These are phyloP conservation scores for Lacerta agilis DNA, from an alignment of 2,797 vertebrate species.

Conservation along the genomic window DNA sequence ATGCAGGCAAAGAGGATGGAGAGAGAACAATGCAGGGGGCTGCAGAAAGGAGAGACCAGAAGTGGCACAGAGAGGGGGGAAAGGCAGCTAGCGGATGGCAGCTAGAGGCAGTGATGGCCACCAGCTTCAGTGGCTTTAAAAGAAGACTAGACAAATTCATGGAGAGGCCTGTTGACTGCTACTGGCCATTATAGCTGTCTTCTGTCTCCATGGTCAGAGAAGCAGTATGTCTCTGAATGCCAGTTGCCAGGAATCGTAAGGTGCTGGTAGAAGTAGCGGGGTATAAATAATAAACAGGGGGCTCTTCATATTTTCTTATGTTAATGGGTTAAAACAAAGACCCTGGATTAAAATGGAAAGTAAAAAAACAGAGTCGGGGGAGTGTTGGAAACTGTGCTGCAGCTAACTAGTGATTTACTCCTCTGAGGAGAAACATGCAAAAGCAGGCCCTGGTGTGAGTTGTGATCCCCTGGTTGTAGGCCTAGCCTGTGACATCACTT, in stretches of 20 bases:
- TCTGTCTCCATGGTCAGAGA: no score
- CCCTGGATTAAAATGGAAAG: no score
- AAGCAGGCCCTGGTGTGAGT: neutral
- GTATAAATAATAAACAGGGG: no score
- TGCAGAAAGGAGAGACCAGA: neutral
- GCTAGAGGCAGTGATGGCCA: no score
- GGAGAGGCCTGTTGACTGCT: no score
- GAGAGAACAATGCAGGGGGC: neutral
- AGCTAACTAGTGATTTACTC: neutral
- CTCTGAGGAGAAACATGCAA: neutral
- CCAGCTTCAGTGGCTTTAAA: no score
- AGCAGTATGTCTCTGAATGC: no score
- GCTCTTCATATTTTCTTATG: no score
- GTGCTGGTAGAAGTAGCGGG: no score
- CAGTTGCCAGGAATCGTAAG: no score
- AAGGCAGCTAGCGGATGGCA: neutral
- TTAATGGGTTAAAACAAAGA: neutral
- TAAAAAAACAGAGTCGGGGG: neutral
- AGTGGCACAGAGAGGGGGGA: neutral
- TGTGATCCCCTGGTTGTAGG: neutral
- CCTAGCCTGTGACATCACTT: constrained; percentile 1
- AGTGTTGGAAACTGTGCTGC: neutral
- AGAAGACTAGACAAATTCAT: no score
- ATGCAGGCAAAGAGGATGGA: neutral
- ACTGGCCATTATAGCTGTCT: no score